These are phyloP conservation scores for Hippocampus kuda DNA, from an alignment of 2,797 vertebrate species.

Conservation along the genomic window DNA sequence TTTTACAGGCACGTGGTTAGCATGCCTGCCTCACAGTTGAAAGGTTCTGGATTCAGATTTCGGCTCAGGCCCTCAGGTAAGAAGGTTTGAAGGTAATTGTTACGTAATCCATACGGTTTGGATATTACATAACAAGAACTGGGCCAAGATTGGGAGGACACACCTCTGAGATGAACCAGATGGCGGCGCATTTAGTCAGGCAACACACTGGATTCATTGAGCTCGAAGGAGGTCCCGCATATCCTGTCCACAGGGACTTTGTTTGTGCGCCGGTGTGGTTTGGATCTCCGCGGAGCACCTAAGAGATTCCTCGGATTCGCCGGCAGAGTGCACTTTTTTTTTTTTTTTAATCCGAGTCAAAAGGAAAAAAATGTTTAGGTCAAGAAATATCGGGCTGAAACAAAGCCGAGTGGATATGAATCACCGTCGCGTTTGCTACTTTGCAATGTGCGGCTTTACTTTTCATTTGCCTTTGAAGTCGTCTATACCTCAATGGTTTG, in stretches of 20 bases:
- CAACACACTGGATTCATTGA: constrained; percentile 47
- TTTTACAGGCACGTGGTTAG: no score
- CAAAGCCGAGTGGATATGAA: not conserved
- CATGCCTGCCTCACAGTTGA: no score
- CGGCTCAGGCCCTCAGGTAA: not conserved
- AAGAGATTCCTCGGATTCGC: constrained; percentile 15
- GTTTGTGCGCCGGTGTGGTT: constrained; percentile 11
- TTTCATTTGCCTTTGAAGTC: no score
- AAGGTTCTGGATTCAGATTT: no score
- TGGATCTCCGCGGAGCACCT: constrained; percentile 11
- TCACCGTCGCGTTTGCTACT: not conserved
- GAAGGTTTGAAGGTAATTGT: constrained; percentile 25
- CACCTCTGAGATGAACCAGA: constrained; percentile 49
- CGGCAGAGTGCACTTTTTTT: constrained; percentile 13
- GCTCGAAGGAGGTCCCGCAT: constrained; percentile 16
- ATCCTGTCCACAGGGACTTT: constrained; percentile 11
- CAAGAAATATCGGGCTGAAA: not conserved
- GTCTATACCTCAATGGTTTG: no score
- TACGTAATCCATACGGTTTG: constrained; percentile 37
- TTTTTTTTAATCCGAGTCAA: not conserved
- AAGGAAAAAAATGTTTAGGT: no score
- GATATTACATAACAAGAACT: constrained; percentile 44
- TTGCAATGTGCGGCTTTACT: not conserved
- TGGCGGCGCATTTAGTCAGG: constrained; percentile 26
- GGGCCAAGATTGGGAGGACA: constrained; percentile 29